Evolutionary conservation across 1,140 invertebrate genomes (phyloP), one percentile per base, ranked within the genome.

Genomic region (Conopomorpha cramerella): DNA sequence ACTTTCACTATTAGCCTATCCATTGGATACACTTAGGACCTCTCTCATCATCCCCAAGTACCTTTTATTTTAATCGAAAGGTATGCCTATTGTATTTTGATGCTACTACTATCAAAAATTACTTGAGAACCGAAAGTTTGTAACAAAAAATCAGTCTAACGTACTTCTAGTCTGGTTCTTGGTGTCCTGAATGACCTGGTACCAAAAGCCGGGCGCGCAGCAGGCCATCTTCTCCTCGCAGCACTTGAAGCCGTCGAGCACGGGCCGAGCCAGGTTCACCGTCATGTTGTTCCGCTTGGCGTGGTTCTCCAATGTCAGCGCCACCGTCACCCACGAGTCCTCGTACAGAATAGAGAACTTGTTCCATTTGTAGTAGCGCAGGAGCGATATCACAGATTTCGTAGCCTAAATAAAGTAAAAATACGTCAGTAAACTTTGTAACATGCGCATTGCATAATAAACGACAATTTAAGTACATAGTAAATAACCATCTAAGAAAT

Each of bases 281-380:
- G 87, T 92, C 76, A 94, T 86, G 57, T 93, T 93, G 45, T 86
- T 78, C 39, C 80, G 71, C 39, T 78, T 64, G 0, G 91, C 91
- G 55, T 90, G 82, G 35, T 86, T 81, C 56, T 85, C 79, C 29
- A 96, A 72, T 8, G 86, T 88, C 34, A 85, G 76, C 0, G 90
- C 91, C 2, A 95, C 91, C 1, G 85, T 88, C 40, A 81, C 81
- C 86, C 87, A 92, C 0, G 83, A 74, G 34, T 88, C 85, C 56
- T 97, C 93, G 38, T 88, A 89, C n/a, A 98, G 81, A 30, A 99
- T 90, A 11, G 91, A 88, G 76, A 98, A 97, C 63, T 94, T 95
- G 38, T 87, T 86, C 95, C 95, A 99, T 47, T 90, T 87, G 72
- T 93, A 95, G 73, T 96, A 91, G 25, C 86, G 80, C 36, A 99